Evolutionary conservation across 30 jellyfish, hydroid and myxozoan species (phyloP), one percentile per base, ranked within the genome.

Genomic region (Nemopilema nomurai): DNA sequence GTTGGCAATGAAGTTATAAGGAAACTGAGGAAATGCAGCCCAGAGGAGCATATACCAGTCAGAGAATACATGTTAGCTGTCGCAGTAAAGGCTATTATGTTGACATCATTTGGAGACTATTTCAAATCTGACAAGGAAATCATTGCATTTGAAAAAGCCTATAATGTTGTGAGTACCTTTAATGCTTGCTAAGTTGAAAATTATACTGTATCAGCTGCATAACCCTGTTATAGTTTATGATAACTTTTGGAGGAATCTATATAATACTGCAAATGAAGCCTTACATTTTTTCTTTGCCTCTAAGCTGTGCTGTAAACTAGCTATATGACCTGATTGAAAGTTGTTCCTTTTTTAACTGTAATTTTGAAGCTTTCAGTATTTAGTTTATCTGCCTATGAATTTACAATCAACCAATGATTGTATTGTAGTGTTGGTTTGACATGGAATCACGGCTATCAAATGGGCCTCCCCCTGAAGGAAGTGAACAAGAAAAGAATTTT

Each of bases 391-490:
- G n/a, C n/a, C n/a, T n/a, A n/a, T n/a, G n/a, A n/a, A n/a, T n/a
- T n/a, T 41, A 3, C 9, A 41, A 13, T 41, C 57, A 41, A 13
- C 4, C 4, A 68, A 1, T 70, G 13, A 7, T 16, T 20, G 27
- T 20, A 78, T 30, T n/a, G 1, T 18, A 92, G 98, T 92, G 98
- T 79, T 92, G 95, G 95, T 69, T 18, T 65, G 98, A 92, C 62
- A 87, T 92, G 97, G 98, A 87, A 51, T 69, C 63, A 7, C 97
- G 84, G 29, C 65, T 92, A n/a, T 27, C 57, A 0, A 57, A 90
- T 32, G 97, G 91, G 52, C 69, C 66, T 26, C 95, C 96, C 18
- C 97, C 88, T 21, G 92, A 83, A 17, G 91, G 89, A 28, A 90
- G 97, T 74, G 95, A 92, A 71, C 82, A 96, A 25, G 84, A 87